Conservation (phyloP, 2,888 invertebrate genomes). For the Brachypterus glaber region DNA sequence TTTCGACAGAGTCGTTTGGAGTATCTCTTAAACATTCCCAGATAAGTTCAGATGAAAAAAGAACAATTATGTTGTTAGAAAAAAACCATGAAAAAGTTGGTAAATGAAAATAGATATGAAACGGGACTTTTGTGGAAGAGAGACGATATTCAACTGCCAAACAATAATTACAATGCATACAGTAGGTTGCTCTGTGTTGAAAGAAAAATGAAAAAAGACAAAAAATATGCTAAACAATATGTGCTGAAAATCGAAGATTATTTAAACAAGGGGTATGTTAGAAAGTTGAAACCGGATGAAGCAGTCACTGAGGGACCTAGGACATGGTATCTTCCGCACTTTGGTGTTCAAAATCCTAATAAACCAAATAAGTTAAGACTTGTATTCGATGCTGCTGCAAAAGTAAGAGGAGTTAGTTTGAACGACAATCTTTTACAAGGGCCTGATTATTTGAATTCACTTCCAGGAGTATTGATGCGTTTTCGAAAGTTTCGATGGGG, state of each 20-base stretch:
- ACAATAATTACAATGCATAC: slow-evolving; percentile 3
- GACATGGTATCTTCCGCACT: slow-evolving; percentile 7
- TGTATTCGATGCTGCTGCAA: slow-evolving; percentile 9
- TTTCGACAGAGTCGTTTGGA: too few species aligned
- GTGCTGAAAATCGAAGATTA: slow-evolving; percentile 6
- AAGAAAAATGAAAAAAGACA: slow-evolving; percentile 5
- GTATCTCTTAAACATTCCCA: too few species aligned
- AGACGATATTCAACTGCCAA: neutral
- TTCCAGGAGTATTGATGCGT: slow-evolving; percentile 15
- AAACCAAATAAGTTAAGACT: slow-evolving; percentile 5
- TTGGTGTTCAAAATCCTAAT: slow-evolving; percentile 6
- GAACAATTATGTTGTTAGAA: too few species aligned
- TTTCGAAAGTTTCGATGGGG: slow-evolving; percentile 13
- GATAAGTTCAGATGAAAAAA: too few species aligned
- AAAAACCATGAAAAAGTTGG: too few species aligned
- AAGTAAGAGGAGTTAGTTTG: slow-evolving; percentile 9
- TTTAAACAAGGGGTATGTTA: slow-evolving; percentile 6
- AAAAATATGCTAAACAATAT: slow-evolving; percentile 2
- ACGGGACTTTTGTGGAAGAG: slow-evolving; percentile 6
- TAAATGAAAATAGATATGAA: too few species aligned
- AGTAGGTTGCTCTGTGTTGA: slow-evolving; percentile 3
- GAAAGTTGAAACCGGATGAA: slow-evolving; percentile 4
- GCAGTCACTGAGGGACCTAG: neutral
- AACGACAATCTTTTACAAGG: slow-evolving; percentile 13
- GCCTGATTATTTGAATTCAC: slow-evolving; percentile 18